Evolutionary conservation across 2,797 vertebrate species (phyloP), one percentile per base, ranked within the genome.

Genomic region (Fratercula arctica): DNA sequence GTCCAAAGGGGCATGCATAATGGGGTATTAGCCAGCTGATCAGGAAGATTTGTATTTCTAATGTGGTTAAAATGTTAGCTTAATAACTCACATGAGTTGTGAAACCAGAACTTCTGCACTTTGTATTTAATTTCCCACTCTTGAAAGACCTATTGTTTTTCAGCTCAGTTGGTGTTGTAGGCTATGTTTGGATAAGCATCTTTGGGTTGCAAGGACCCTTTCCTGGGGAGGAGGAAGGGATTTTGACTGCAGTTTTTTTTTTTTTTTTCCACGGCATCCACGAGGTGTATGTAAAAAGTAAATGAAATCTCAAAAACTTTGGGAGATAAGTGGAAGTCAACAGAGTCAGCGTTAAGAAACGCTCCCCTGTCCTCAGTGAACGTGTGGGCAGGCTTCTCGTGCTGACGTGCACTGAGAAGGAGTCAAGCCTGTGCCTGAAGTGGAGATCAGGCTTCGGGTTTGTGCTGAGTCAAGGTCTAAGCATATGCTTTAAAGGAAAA

Each of bases 261-360:
- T 35, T 35, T 54, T 23, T 21, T 7, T 24, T 13, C 20, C 23
- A 7, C 0, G 8, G 37, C 13, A 24, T 59, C 35, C 45, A 20
- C 0, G 0, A 1, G 48, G 31, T 5, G 2, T 9, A 1, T 5
- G 25, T 10, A 37, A 21, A 57, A 74, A 43, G 21, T 4, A 46
- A 51, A 41, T 12, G 31, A 59, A 66, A n/a, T 7, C 20, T 53
- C 43, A 35, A 8, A n/a, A 35, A 8, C 16, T 43, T 15, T 17
- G 41, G 75, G 50, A 31, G 13, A 3, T 3, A 3, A n/a, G 41
- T 16, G 33, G n/a, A 26, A 51, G 46, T 11, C 17, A 6, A 1
- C 1, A 23, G 48, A 20, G 24, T 25, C 17, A 4, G 29, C 10
- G 29, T 33, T 33, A 13, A 13, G 28, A 9, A 63, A 13, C 13